phyloP scores from a whole-genome alignment of 2,888 invertebrate genomes.

The Cetonia aurata region DNA sequence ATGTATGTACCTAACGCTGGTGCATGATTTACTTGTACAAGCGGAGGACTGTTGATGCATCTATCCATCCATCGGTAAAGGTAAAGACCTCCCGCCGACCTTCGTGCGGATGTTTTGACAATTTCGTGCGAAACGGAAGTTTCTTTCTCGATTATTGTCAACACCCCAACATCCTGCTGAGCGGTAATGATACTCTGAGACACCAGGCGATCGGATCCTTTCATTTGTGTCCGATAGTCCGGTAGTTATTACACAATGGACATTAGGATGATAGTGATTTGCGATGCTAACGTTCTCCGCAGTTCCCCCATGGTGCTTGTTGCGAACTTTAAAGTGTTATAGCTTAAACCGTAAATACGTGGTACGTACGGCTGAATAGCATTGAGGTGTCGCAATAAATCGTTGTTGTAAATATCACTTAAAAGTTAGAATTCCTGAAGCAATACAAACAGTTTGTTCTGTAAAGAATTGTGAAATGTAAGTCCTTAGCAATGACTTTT shows the following conservation, averaged over 20 bases:
- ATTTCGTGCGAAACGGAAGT: slow-evolving; percentile 56
- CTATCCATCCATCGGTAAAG: slow-evolving; percentile 33
- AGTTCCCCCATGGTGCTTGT: slow-evolving; percentile 7
- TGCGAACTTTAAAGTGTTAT: slow-evolving; percentile 25
- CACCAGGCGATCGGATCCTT: slow-evolving; percentile 44
- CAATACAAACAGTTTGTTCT: too few species aligned
- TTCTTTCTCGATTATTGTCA: slow-evolving; percentile 62
- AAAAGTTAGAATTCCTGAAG: too few species aligned
- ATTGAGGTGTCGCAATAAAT: too few species aligned
- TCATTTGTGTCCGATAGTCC: slow-evolving; percentile 33
- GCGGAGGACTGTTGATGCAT: too few species aligned
- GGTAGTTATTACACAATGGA: slow-evolving; percentile 43
- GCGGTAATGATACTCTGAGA: slow-evolving; percentile 58
- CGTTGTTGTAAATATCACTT: too few species aligned
- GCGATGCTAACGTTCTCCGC: slow-evolving; percentile 19
- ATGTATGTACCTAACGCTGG: too few species aligned
- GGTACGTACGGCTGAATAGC: neutral
- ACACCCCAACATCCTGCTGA: slow-evolving; percentile 61
- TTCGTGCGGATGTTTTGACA: slow-evolving; percentile 55
- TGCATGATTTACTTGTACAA: too few species aligned
- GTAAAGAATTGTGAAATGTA: too few species aligned
- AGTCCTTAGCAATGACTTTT: too few species aligned
- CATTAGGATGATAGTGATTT: slow-evolving; percentile 31
- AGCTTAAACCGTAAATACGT: neutral
- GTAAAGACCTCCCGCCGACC: slow-evolving; percentile 49